Evolutionary conservation across 2,113 vertebrate genomes (phyloP).

Genomic region (Actenoides lindsayi): DNA sequence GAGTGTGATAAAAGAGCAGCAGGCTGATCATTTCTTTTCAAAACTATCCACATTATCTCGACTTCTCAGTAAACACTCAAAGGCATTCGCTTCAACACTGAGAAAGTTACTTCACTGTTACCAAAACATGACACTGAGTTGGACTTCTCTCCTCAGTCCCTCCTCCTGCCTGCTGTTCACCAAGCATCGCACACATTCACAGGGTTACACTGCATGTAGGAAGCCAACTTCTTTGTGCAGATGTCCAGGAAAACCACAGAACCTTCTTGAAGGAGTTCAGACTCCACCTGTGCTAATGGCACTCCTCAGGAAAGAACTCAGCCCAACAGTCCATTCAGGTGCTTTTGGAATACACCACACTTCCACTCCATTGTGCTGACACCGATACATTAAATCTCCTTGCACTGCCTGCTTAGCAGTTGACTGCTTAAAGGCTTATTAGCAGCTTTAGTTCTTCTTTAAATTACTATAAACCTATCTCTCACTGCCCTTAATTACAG

Average conservation of each 20-base stretch:
- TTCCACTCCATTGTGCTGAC: background rate
- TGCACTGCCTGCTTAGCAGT: background rate
- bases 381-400: background rate
- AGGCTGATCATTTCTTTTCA: background rate
- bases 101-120: background rate
- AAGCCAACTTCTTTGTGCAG: background rate
- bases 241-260: background rate
- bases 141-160: background rate
- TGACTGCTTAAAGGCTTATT: conserved; percentile 9
- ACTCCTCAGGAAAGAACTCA: background rate
- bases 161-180: background rate
- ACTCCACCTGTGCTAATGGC: fast-evolving
- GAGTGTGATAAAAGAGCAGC: background rate
- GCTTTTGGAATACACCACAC: background rate
- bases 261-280: background rate
- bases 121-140: background rate
- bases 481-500: background rate
- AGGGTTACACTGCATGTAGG: fast-evolving
- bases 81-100: background rate
- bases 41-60: background rate
- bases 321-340: background rate
- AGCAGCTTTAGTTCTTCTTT: background rate
- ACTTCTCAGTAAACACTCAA: background rate
- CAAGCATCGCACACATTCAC: fast-evolving
- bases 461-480: background rate